Conservation (phyloP, 1,140 invertebrate species). For the Batillaria attramentaria region DNA sequence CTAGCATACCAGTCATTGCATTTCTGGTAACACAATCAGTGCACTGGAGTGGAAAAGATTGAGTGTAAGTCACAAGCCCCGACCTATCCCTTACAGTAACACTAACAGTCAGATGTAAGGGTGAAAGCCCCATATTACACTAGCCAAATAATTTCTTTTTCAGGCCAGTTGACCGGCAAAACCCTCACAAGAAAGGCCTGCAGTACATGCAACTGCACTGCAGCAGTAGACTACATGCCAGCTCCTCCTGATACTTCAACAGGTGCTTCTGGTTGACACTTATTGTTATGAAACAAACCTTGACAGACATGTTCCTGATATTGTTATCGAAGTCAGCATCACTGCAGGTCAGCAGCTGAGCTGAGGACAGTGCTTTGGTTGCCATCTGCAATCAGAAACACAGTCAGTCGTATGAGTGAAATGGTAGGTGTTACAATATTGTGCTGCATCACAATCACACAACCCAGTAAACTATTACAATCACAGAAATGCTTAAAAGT, state of each 20-base stretch:
- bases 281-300: constrained; percentile 37
- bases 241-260: background rate
- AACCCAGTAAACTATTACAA: no score
- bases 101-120: background rate
- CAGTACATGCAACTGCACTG: background rate
- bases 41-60: no score
- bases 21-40: no score
- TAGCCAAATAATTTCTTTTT: background rate
- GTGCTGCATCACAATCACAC: no score
- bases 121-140: background rate
- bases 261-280: background rate
- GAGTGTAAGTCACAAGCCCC: no score
- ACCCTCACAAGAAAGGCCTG: background rate
- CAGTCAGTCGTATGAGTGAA: background rate
- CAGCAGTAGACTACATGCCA: background rate
- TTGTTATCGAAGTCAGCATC: constrained; percentile 53
- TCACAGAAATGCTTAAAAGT: no score
- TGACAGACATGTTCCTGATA: constrained; percentile 54
- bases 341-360: constrained; percentile 47
- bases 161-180: background rate
- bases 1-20: no score
- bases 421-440: no score
- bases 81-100: no score
- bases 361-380: constrained; percentile 9
- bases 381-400: constrained; percentile 42